Base-by-base conservation (phyloP, 2,113 vertebrate species). In the Pterocles gutturalis region DNA sequence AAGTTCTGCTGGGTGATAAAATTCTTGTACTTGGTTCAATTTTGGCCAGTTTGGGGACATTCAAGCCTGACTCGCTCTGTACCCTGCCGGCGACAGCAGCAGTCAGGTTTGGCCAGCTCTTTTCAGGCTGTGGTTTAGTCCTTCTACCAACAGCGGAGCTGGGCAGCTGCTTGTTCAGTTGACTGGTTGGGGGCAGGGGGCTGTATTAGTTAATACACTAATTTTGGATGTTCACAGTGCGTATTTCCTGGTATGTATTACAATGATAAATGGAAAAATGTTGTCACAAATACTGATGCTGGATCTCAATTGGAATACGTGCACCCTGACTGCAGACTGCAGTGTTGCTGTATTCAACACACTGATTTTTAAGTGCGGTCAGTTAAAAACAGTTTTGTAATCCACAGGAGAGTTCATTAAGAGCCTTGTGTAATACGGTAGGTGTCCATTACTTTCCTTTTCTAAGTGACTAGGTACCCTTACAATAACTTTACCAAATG, bases 241-340 rank as follows among this genome's bases (percentile, higher is more conserved):
- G 0, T 31, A 14, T 36, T 61, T 84, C 58, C 17, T 61, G 7
- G 0, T 29, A 17, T 14, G 31, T 75, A 0, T 28, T 41, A 4
- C 10, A 54, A 46, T 26, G n/a, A 45, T 21, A 67, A 64, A 64
- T 12, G 6, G 48, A 45, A 38, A 91, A 73, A 60, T 21, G 21
- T 14, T 69, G 29, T 61, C 36, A 62, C 49, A 79, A 81, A 51
- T 58, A 77, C 8, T 36, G 54, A 7, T 4, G 26, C 33, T 43
- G 36, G 25, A 33, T 51, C 73, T 71, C 41, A 11, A 43, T 48
- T 36, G 22, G 45, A 33, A 41, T 31, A 29, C 13, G 4, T 60
- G 29, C 17, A 17, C 41, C 8, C 48, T 13, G 54, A 15, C 33
- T 53, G 29, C 28, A 81, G 64, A 5, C 53, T 62, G 62, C 0